Percentiles rank a stretch among this genome's conserved stretches.
These are phyloP conservation scores for Brachionus sp. DNA, from an alignment of 1,140 invertebrate species.

Conservation along the genomic window DNA sequence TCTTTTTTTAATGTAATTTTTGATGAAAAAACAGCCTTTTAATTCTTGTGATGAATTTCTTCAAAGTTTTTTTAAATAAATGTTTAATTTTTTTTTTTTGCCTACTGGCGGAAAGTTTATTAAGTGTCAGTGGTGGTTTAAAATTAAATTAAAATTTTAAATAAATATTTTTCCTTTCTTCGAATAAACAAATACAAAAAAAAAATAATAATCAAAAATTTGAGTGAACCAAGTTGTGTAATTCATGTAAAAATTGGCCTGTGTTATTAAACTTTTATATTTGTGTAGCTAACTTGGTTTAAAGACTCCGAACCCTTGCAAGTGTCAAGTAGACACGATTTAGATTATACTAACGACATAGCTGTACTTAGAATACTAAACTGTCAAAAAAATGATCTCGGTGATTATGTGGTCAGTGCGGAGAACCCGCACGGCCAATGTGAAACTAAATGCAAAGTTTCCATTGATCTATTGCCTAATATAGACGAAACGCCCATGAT, in stretches of 20 bases:
- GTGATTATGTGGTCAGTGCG: background rate
- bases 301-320: slow-evolving; percentile 26
- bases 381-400: slow-evolving; percentile 17
- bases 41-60: too few species aligned
- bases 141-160: background rate
- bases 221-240: background rate
- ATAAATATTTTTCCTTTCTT: background rate
- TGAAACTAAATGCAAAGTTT: slow-evolving; percentile 17
- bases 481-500: slow-evolving; percentile 45
- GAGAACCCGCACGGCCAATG: slow-evolving; percentile 8
- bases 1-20: too few species aligned
- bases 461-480: slow-evolving; percentile 20
- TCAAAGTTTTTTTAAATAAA: too few species aligned
- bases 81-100: too few species aligned
- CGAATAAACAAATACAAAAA: too few species aligned
- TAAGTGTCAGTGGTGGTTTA: too few species aligned
- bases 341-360: slow-evolving; percentile 13
- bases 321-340: background rate
- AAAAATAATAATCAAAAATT: too few species aligned
- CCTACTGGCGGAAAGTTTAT: too few species aligned
- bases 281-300: slow-evolving; percentile 40
- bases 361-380: slow-evolving; percentile 19
- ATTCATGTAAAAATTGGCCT: background rate
- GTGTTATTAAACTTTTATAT: background rate
- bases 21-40: too few species aligned